phyloP scores from a whole-genome alignment of 2,888 invertebrate species.

The Didymodactylos carnosus region DNA sequence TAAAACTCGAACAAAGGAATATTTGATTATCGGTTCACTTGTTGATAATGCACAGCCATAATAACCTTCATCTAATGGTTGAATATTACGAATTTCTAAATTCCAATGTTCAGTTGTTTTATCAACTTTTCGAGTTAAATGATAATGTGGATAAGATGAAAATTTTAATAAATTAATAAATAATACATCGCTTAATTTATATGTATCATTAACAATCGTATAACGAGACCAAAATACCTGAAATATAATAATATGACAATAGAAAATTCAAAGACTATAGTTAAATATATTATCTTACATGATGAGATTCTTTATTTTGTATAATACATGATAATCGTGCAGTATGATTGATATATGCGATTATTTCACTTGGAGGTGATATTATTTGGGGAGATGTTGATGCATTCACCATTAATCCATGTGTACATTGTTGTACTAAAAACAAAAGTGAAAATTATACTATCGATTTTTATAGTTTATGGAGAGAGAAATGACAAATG shows the following conservation, averaged over 20 bases:
- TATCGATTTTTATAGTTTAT: no score
- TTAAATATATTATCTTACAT: no score
- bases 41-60: not conserved
- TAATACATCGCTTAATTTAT: not conserved
- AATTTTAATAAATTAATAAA: not conserved
- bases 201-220: not conserved
- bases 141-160: not conserved
- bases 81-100: not conserved
- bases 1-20: not conserved
- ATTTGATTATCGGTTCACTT: not conserved
- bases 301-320: not conserved
- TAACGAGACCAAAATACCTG: not conserved
- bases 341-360: not conserved
- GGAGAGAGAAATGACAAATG: no score
- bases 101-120: not conserved
- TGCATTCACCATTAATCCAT: no score
- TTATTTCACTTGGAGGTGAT: not conserved
- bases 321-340: not conserved
- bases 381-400: no score
- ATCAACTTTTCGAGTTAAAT: not conserved
- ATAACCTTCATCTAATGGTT: not conserved
- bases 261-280: no score
- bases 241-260: not conserved
- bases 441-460: no score
- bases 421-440: no score